A percentile compares a stretch with the other conserved stretches of the same genome.
These are phyloP conservation scores for Microctonus hyperodae DNA, from an alignment of 2,888 invertebrate species.

Conservation along the genomic window DNA sequence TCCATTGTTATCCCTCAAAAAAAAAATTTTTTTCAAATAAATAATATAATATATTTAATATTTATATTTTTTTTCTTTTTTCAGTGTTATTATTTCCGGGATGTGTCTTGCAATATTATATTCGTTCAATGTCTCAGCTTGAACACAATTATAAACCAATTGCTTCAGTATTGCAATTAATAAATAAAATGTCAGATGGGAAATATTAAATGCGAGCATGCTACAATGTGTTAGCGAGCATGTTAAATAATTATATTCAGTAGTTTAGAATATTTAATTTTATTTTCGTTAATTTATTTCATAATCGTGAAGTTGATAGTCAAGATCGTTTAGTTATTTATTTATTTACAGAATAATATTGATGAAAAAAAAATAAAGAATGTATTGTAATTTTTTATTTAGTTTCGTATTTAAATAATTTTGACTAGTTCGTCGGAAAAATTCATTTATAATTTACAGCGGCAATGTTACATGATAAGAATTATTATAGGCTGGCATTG, in stretches of 20 bases:
- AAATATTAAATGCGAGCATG: constrained; percentile 8
- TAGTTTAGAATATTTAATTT: neutral
- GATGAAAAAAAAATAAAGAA: neutral
- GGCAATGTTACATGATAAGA: neutral
- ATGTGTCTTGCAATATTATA: too few species aligned
- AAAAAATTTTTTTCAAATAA: too few species aligned
- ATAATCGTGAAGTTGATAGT: too few species aligned
- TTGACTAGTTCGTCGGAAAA: neutral
- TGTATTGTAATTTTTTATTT: neutral
- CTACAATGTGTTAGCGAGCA: neutral
- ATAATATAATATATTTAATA: too few species aligned
- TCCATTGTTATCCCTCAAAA: too few species aligned
- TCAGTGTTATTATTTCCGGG: too few species aligned
- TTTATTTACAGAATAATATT: too few species aligned
- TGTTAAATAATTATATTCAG: neutral
- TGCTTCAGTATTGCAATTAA: neutral
- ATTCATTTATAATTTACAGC: neutral
- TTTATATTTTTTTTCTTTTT: too few species aligned
- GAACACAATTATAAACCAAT: too few species aligned
- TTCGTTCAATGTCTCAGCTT: too few species aligned
- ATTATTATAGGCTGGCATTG: neutral
- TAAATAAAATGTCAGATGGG: neutral
- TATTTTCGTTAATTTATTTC: neutral
- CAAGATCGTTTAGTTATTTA: neutral
- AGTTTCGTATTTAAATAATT: neutral